Conservation (phyloP, 2,113 vertebrate species). For the Corythoichthys intestinalis region DNA sequence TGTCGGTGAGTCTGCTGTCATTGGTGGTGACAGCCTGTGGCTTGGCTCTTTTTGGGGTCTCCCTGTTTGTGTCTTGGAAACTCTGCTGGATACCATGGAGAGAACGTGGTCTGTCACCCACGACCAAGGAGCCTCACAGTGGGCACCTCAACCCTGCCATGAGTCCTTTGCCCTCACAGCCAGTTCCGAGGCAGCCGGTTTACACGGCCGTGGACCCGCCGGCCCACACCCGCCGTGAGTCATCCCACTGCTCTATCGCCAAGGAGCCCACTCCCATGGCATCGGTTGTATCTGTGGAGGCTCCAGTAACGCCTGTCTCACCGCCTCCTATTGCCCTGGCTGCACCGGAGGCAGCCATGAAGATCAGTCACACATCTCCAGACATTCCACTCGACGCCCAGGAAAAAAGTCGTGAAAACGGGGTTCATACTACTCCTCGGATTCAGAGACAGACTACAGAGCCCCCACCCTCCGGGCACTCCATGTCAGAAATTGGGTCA, state of each 20-base stretch:
- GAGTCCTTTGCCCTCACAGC: conserved; percentile 51
- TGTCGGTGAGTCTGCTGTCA: conserved; percentile 93
- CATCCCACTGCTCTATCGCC: conserved; percentile 67
- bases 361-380: conserved; percentile 97
- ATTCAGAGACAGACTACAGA: conserved; percentile 91
- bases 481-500: conserved; percentile 65
- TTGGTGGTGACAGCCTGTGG: conserved; percentile 96
- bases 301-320: conserved; percentile 61
- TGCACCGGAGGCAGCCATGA: conserved; percentile 87
- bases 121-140: conserved; percentile 76
- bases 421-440: conserved; percentile 75
- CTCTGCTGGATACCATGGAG: conserved; percentile 99
- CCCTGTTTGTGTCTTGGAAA: conserved; percentile 98
- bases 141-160: conserved; percentile 77
- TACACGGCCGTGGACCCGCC: conserved; percentile 85
- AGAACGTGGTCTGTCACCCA: conserved; percentile 81
- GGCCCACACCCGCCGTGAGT: conserved; percentile 82
- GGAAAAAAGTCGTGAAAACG: conserved; percentile 79
- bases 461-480: conserved; percentile 81
- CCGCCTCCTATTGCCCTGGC: conserved; percentile 66
- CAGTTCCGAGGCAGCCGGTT: conserved; percentile 76
- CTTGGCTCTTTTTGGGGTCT: conserved; percentile 93
- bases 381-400: conserved; percentile 88
- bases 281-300: conserved; percentile 74
- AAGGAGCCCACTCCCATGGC: conserved; percentile 68